Evolutionary conservation across 2,113 vertebrate species (phyloP), one percentile per base, ranked within the genome.

Genomic region (Tamias sibiricus): DNA sequence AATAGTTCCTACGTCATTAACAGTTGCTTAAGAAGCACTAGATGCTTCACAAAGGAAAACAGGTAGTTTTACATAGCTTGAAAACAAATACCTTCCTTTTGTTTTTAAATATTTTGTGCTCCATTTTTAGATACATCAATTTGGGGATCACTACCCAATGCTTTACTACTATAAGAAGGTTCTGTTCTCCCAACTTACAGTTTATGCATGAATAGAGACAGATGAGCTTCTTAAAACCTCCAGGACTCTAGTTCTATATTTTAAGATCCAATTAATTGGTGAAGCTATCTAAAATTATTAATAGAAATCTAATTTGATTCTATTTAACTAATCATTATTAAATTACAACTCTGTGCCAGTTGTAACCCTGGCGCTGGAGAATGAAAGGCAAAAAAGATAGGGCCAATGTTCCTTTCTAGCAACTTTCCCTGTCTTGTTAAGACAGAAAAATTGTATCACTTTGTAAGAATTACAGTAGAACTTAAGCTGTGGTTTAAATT

Each of bases 131-230:
- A 49, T 19, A 68, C 24, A 95, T 32, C 64, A 81, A 92, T 32
- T 40, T 76, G 49, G 49, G 42, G 96, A 52, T 83, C 71, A 87
- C 79, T 40, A 79, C 4, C 42, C 75, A 82, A 66, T 47, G 72
- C 3, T 86, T 35, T 57, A 75, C 69, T 91, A 69, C 77, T 88
- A 71, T 88, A 24, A 87, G 93, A 92, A 64, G 75, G 76, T 94
- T 94, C 64, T 94, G 6, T 93, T 88, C 76, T 85, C 49, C n/a
- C 14, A 40, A 64, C 20, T 94, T 69, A 95, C 74, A 64, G 52
- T 59, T 94, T 92, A 76, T 83, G 57, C 37, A 90, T 44, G 57
- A 35, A 32, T 44, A 62, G 17, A 79, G 8, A 79, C 30, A 68
- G 12, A 54, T 44, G 47, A 62, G 32, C 12, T 87, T 91, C 49